phyloP scores from a whole-genome alignment of 1,140 invertebrate species.

The Aplysia californica region DNA sequence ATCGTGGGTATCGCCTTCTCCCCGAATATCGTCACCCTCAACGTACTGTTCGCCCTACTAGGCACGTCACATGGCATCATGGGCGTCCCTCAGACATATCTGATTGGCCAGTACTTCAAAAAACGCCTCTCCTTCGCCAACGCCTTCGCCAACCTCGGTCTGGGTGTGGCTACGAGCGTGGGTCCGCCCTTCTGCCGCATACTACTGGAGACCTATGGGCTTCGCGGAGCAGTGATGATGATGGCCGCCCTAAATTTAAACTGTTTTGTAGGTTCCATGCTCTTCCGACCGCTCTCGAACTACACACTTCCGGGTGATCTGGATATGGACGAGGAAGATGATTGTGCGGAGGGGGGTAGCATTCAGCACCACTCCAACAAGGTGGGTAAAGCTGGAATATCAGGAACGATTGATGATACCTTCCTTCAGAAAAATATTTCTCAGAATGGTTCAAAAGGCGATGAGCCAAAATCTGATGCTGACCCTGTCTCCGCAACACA shows the following conservation, averaged over 20 bases:
- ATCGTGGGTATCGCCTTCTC: constrained; percentile 13
- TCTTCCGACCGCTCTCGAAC: neutral
- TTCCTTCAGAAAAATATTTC: no score
- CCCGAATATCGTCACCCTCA: constrained; percentile 9
- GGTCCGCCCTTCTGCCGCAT: neutral
- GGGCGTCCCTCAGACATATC: neutral
- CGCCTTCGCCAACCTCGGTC: neutral
- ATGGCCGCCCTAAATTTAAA: constrained; percentile 7
- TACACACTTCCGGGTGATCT: neutral
- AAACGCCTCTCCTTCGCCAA: constrained; percentile 16
- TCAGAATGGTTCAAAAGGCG: no score
- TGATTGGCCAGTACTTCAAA: constrained; percentile 17
- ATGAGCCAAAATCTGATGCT: no score
- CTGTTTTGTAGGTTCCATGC: neutral
- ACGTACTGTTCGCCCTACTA: neutral
- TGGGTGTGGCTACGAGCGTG: neutral
- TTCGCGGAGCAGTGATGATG: neutral
- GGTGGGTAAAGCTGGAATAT: no score
- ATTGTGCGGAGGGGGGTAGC: no score
- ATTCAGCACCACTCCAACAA: no score
- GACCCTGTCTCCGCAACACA: no score
- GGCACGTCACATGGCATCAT: constrained; percentile 1
- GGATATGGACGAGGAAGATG: neutral
- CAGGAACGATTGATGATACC: no score
- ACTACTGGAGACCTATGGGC: constrained; percentile 10